These are phyloP conservation scores for Drosophila pallidifrons DNA, from an alignment of 1,140 invertebrate genomes.

Conservation along the genomic window DNA sequence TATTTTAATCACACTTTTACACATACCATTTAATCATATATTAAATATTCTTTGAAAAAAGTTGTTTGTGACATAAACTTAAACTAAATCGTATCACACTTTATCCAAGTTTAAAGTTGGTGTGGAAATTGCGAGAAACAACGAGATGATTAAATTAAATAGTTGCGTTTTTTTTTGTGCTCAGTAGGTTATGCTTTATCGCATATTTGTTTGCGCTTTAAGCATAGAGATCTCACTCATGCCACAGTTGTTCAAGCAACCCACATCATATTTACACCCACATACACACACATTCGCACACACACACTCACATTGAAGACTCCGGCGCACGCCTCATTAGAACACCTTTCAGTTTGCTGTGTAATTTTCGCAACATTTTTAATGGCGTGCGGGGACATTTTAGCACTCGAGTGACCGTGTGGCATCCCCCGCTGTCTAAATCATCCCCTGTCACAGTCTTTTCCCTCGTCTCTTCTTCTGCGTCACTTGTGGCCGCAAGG, in stretches of 20 bases:
- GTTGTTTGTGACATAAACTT: no score
- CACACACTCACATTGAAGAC: constrained; percentile 35
- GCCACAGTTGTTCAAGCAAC: constrained; percentile 51
- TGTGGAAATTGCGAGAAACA: background rate
- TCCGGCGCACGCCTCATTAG: constrained; percentile 80
- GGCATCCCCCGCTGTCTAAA: constrained; percentile 40
- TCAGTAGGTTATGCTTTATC: constrained; percentile 28
- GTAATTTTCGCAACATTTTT: constrained; percentile 83
- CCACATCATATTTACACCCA: constrained; percentile 35
- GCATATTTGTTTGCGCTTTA: constrained; percentile 30
- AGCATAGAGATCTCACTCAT: constrained; percentile 55
- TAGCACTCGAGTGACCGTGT: constrained; percentile 81
- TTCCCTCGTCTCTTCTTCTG: background rate
- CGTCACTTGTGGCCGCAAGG: constrained; percentile 12
- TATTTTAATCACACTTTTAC: no score
- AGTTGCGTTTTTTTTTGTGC: background rate
- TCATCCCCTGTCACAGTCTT: background rate
- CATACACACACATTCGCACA: constrained; percentile 33
- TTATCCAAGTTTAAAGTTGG: background rate
- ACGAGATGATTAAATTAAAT: constrained; percentile 20
- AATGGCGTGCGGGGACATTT: constrained; percentile 82
- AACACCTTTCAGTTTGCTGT: constrained; percentile 81
- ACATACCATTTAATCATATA: no score
- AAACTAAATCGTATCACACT: no score
- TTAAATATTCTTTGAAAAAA: no score